Conservation (phyloP, 2,113 vertebrate genomes). For the Ceuthmochares aereus region DNA sequence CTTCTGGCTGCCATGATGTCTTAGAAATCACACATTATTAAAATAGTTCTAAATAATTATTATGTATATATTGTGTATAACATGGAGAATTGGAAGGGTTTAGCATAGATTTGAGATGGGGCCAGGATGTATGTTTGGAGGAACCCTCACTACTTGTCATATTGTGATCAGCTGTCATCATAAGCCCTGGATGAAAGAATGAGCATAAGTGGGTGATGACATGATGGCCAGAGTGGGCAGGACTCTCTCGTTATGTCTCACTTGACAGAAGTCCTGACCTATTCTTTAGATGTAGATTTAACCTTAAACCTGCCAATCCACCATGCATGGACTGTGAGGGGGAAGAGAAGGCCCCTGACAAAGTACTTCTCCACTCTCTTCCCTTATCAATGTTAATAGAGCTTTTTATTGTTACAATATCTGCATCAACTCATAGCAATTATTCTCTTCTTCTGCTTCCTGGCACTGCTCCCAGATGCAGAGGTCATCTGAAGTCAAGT, state of each 20-base stretch:
- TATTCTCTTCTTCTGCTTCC: background rate
- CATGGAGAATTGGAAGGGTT: background rate
- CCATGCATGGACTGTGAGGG: background rate
- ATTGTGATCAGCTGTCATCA: background rate
- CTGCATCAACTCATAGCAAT: background rate
- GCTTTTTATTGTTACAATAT: background rate
- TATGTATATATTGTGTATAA: accelerated
- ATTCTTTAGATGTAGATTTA: background rate
- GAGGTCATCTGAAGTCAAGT: background rate
- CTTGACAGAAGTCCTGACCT: background rate
- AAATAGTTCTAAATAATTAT: background rate
- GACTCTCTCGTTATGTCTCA: background rate
- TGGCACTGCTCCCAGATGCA: conserved; percentile 18
- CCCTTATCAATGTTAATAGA: background rate
- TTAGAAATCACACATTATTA: background rate
- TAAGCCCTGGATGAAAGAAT: background rate
- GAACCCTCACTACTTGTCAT: accelerated
- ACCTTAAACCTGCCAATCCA: background rate
- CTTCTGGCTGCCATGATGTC: background rate
- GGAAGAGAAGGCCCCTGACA: background rate
- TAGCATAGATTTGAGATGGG: background rate
- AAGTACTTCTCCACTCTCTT: background rate
- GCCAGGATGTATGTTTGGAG: background rate
- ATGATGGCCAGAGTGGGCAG: background rate
- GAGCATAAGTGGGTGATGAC: background rate